Evolutionary conservation across 30 jellyfish, hydroid and myxozoan species (phyloP), one percentile per base, ranked within the genome.

Genomic region (Aurelia aurita): DNA sequence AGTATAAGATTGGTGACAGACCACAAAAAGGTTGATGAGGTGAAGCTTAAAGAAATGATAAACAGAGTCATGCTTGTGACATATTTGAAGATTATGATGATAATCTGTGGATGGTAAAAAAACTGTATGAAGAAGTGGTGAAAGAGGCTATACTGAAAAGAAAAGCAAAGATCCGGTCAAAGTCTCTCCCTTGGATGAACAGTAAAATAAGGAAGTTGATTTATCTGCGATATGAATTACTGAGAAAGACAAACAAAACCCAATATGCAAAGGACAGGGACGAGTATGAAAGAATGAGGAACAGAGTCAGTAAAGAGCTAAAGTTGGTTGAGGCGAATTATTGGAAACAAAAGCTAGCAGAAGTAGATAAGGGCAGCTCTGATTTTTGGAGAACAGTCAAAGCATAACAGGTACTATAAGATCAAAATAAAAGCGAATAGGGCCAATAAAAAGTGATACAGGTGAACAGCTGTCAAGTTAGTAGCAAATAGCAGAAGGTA

Each of bases 141-240:
- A 49, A 18, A 49, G 61, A 18, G 18, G 69, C 19, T 4, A 18
- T 59, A 68, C 82, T 67, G 23, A 45, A 70, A 23, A 10, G 82
- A 44, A 58, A 35, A 77, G 77, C 77, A 28, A 77, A 77, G 66
- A 58, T 77, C 44, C 58, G 88, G 51, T 59, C 77, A 59, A 77
- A 35, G 59, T 49, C 67, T 31, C 78, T 77, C 53, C 88, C 88
- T 10, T 79, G 81, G 82, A 64, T 63, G 71, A 63, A 62, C 28
- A 64, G 90, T 44, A 49, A 65, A 16, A 62, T 79, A 13, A 62
- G 82, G 44, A 79, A 64, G 62, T 18, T 43, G 49, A 46, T 79
- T 82, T 62, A 79, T 31, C 68, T 43, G 67, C 59, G 60, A 32
- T 79, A 51, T 54, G 44, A 15, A 64, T 25, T 25, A 19, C 82